Percentiles rank a stretch among this genome's conserved stretches.
These are phyloP conservation scores for Sebastes matsubarae DNA, from an alignment of 2,797 vertebrate species.

Conservation along the genomic window DNA sequence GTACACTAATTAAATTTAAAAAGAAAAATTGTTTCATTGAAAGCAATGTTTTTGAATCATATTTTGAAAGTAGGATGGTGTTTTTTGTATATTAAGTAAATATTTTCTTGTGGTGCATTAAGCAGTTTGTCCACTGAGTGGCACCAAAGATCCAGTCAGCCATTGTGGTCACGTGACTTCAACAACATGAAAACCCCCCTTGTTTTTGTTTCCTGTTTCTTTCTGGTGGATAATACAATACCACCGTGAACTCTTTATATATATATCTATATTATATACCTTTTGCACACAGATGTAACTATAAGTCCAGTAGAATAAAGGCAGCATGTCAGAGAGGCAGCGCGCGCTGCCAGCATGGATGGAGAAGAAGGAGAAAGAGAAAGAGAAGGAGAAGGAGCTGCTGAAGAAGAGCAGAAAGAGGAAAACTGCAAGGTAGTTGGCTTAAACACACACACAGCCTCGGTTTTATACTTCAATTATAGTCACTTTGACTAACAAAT, in stretches of 20 bases:
- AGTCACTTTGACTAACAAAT: accelerated
- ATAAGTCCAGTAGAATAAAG: too few relatives aligned
- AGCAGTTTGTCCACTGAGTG: conserved; percentile 2
- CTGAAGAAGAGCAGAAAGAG: conserved; percentile 42
- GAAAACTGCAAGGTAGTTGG: conserved; percentile 49
- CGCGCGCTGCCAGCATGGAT: conserved; percentile 75
- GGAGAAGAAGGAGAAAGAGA: conserved; percentile 35
- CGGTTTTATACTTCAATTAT: accelerated
- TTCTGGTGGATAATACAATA: too few relatives aligned
- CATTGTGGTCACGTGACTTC: not conserved
- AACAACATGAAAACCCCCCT: accelerated
- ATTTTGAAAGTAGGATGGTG: not conserved
- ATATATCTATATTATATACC: too few relatives aligned
- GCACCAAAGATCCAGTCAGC: not conserved
- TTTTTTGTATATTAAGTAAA: not conserved
- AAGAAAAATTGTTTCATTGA: not conserved
- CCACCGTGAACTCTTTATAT: too few relatives aligned
- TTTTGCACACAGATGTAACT: not conserved
- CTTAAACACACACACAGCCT: not conserved
- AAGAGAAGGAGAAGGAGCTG: conserved; percentile 17
- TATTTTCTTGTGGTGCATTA: not conserved
- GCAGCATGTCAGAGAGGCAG: conserved; percentile 47
- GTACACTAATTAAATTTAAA: not conserved
- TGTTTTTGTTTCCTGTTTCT: not conserved
- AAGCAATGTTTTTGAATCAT: not conserved